Conservation (phyloP, 2,113 vertebrate genomes). For the Saguinus imperator region DNA sequence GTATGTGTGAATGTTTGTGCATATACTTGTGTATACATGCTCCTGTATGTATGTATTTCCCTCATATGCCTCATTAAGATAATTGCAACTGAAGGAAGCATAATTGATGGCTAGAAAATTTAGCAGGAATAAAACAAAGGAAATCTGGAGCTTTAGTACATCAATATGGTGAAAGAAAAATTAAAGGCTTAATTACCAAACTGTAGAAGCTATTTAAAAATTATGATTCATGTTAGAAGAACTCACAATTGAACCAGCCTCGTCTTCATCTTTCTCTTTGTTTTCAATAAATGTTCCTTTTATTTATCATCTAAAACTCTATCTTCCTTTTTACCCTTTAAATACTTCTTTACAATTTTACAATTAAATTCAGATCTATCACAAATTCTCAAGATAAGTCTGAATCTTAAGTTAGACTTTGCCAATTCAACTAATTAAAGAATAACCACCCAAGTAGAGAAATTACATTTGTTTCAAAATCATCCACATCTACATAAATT, state of each 20-base stretch:
- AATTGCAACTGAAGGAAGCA: constrained; percentile 11
- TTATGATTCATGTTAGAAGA: constrained; percentile 7
- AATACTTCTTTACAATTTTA: not conserved
- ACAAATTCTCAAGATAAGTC: constrained; percentile 24
- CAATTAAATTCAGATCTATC: constrained; percentile 50
- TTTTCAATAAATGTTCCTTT: constrained; percentile 28
- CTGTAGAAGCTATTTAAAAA: constrained; percentile 44
- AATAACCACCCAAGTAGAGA: not conserved
- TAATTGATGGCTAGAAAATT: constrained; percentile 5
- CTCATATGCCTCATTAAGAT: constrained; percentile 5
- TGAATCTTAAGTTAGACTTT: not conserved
- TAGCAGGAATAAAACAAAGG: constrained; percentile 25
- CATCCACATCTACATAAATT: not conserved
- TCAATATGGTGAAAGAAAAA: not conserved
- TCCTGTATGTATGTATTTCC: not conserved
- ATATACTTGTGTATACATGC: not conserved
- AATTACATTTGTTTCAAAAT: not conserved
- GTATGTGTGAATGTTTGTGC: not conserved
- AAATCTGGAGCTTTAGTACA: constrained; percentile 54
- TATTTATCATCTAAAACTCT: not conserved
- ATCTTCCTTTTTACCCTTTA: constrained; percentile 11
- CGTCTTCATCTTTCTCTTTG: constrained; percentile 27
- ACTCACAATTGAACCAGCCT: not conserved
- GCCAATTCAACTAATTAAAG: not conserved
- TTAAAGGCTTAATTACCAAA: constrained; percentile 49